These are phyloP conservation scores for Diarsia dahlii DNA, from an alignment of 2,888 invertebrate species.

Conservation along the genomic window DNA sequence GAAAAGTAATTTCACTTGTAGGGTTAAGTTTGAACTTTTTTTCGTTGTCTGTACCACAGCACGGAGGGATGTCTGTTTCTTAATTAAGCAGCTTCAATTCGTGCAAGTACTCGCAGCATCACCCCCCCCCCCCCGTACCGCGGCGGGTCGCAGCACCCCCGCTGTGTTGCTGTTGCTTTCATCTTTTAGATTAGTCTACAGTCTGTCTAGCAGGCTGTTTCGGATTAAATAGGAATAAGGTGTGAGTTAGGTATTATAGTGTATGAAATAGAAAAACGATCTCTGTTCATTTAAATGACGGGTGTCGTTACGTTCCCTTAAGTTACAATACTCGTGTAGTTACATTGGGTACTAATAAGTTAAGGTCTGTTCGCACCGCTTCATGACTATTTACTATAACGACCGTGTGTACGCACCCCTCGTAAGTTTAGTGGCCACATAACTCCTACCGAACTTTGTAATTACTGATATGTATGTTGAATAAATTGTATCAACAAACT, in stretches of 20 bases:
- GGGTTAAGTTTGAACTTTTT: background rate
- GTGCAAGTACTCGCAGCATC: conserved; percentile 5
- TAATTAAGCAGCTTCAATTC: conserved; percentile 32
- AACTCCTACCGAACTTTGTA: conserved; percentile 1
- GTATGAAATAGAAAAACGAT: background rate
- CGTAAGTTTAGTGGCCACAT: background rate
- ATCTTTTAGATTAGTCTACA: conserved; percentile 14
- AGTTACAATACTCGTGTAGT: background rate
- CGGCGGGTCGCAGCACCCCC: background rate
- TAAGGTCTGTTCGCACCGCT: background rate
- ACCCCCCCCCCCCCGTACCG: background rate
- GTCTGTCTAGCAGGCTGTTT: conserved; percentile 5
- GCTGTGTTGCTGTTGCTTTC: background rate
- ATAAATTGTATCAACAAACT: background rate
- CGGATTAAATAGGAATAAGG: background rate
- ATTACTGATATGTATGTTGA: conserved; percentile 8
- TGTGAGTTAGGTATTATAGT: background rate
- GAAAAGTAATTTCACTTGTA: background rate
- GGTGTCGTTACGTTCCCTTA: background rate
- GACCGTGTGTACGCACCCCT: background rate
- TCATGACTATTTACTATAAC: background rate
- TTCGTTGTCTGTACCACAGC: background rate
- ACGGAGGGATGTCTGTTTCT: conserved; percentile 5
- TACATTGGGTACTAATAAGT: background rate
- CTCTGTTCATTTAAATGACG: background rate